Evolutionary conservation across 1,140 invertebrate genomes (phyloP), one percentile per base, ranked within the genome.

Genomic region (Theocolax elegans): DNA sequence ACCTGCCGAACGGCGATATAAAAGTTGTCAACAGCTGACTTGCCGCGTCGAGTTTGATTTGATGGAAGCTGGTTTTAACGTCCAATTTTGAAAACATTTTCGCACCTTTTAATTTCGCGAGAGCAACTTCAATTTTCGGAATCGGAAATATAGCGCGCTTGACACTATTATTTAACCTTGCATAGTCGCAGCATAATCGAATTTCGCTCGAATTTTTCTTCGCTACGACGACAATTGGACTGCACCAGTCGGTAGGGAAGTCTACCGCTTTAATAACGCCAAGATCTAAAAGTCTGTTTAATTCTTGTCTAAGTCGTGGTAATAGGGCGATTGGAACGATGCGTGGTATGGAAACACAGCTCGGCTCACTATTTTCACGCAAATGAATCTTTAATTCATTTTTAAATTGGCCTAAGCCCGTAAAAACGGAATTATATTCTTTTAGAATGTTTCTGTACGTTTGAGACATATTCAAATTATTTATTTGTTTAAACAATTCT

Each of bases 11-110:
- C n/a, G 80, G 79, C 7, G 77, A 78, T 25, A 81, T 78, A 64
- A 82, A 81, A 8, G 82, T 83, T 3, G 81, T 80, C 38, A 84
- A 63, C 31, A 58, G 59, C 12, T 81, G 79, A 27, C 82, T 74
- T n/a, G 73, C 46, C 9, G 71, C 56, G 17, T 66, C 44, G 72
- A n/a, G n/a, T n/a, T n/a, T n/a, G n/a, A n/a, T n/a, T n/a, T n/a
- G n/a, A n/a, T n/a, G n/a, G n/a, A n/a, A n/a, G n/a, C n/a, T n/a
- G n/a, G n/a, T n/a, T n/a, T n/a, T n/a, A n/a, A n/a, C n/a, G n/a
- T n/a, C n/a, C 23, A 84, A 56, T 48, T 74, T 77, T 3, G 74
- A 74, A 68, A 83, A 82, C 25, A 73, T 48, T 56, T 72, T 75
- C 21, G 75, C 75, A 2, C 74, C 75, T 63, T 58, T 76, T 64